Evolutionary conservation across 2,797 vertebrate species (phyloP).

Genomic region (Notolepis coatsorum): DNA sequence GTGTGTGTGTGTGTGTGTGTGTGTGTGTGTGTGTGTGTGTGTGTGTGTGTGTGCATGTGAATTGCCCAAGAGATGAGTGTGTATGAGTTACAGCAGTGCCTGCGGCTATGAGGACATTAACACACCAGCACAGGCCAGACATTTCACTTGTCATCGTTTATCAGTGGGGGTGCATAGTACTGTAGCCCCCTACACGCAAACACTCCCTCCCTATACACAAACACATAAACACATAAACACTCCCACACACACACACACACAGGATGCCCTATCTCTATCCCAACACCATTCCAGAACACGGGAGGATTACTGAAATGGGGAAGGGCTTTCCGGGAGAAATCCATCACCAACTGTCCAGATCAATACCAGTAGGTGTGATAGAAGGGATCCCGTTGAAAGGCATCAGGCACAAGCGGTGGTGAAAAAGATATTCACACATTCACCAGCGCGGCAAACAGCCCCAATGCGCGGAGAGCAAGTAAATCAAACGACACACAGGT

Average conservation of each 20-base stretch:
- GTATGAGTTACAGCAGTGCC: constrained; percentile 10
- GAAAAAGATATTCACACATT: not conserved
- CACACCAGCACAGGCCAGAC: constrained; percentile 29
- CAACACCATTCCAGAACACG: constrained; percentile 6
- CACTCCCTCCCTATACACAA: constrained; percentile 9
- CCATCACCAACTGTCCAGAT: constrained; percentile 15
- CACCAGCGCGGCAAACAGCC: not conserved
- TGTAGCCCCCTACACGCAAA: not conserved
- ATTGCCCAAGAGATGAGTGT: constrained; percentile 16
- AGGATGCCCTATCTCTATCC: not conserved
- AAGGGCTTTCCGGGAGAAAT: constrained; percentile 7
- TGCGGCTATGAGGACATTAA: constrained; percentile 15
- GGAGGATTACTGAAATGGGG: constrained; percentile 7
- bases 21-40: not conserved
- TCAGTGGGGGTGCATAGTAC: constrained; percentile 2
- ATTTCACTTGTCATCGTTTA: constrained; percentile 26
- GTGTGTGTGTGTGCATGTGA: not conserved
- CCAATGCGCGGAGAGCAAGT: constrained; percentile 4
- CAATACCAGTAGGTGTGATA: constrained; percentile 4
- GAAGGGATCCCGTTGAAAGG: constrained; percentile 5
- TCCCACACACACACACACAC: constrained; percentile 2
- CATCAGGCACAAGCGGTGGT: not conserved
- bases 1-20: not conserved
- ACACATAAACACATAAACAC: not conserved
- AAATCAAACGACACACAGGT: constrained; percentile 36